Percentiles rank a stretch among this genome's conserved stretches.
These are phyloP conservation scores for Sebastes steindachneri DNA, from an alignment of 2,797 vertebrate genomes.

Conservation along the genomic window DNA sequence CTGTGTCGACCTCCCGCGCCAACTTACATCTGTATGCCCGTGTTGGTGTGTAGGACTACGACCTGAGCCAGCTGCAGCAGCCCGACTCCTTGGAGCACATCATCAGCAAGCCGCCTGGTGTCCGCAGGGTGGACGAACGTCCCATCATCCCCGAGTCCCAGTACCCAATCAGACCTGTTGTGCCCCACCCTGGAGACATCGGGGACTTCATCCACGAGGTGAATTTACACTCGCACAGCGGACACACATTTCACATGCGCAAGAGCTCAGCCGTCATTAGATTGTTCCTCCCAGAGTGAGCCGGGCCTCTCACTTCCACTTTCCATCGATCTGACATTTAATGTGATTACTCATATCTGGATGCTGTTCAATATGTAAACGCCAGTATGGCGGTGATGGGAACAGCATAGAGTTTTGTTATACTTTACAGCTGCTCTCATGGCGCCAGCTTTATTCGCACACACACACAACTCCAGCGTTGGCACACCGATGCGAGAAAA, in stretches of 20 bases:
- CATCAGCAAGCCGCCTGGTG: slow-evolving; percentile 90
- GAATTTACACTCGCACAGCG: slow-evolving; percentile 7
- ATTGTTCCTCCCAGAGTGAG: background rate
- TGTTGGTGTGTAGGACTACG: slow-evolving; percentile 88
- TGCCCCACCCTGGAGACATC: slow-evolving; percentile 95
- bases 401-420: slow-evolving; percentile 48
- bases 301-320: slow-evolving; percentile 41
- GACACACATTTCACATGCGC: background rate
- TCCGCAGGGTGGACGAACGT: slow-evolving; percentile 93
- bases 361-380: slow-evolving; percentile 45
- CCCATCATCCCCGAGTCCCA: slow-evolving; percentile 94
- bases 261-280: background rate
- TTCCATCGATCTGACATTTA: slow-evolving; percentile 46
- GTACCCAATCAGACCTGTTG: slow-evolving; percentile 92
- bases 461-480: slow-evolving; percentile 37
- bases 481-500: slow-evolving; percentile 73
- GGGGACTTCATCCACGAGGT: slow-evolving; percentile 98
- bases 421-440: slow-evolving; percentile 48
- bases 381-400: slow-evolving; percentile 3
- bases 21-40: slow-evolving; percentile 18
- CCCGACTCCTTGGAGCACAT: slow-evolving; percentile 93
- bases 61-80: slow-evolving; percentile 96
- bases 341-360: slow-evolving; percentile 47
- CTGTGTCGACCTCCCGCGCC: background rate
- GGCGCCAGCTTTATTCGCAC: slow-evolving; percentile 22